Conservation (phyloP, 2,113 vertebrate species). For the Octodon degus region DNA sequence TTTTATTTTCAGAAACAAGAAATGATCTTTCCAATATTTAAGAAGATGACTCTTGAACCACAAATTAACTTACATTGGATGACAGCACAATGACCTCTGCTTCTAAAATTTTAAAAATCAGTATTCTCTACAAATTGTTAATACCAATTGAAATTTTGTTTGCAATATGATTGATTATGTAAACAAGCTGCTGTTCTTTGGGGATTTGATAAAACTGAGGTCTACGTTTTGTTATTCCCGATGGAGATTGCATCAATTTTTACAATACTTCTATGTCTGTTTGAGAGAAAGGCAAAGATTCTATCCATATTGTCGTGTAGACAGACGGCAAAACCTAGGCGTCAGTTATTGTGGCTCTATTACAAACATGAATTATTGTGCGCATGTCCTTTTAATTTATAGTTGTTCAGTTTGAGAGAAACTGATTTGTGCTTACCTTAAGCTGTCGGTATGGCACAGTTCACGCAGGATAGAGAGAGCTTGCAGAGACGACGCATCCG, state of each 20-base stretch:
- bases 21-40: conserved; percentile 22
- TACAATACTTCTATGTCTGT: background rate
- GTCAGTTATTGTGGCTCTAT: background rate
- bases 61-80: background rate
- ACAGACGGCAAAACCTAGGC: background rate
- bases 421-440: conserved; percentile 13
- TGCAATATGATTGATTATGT: background rate
- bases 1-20: background rate
- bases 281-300: conserved; percentile 25
- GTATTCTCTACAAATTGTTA: background rate
- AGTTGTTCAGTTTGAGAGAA: background rate
- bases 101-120: background rate
- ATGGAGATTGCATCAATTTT: conserved; percentile 21
- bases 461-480: background rate
- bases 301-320: background rate
- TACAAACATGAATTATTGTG: background rate
- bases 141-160: background rate
- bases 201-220: background rate
- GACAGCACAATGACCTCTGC: background rate
- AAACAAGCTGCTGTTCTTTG: background rate
- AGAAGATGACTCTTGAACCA: background rate
- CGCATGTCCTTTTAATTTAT: background rate
- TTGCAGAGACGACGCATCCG: background rate
- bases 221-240: conserved; percentile 22
- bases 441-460: conserved; percentile 5